Base-by-base conservation (phyloP, 64 coral and sea anemone species). In the Orbicella faveolata region DNA sequence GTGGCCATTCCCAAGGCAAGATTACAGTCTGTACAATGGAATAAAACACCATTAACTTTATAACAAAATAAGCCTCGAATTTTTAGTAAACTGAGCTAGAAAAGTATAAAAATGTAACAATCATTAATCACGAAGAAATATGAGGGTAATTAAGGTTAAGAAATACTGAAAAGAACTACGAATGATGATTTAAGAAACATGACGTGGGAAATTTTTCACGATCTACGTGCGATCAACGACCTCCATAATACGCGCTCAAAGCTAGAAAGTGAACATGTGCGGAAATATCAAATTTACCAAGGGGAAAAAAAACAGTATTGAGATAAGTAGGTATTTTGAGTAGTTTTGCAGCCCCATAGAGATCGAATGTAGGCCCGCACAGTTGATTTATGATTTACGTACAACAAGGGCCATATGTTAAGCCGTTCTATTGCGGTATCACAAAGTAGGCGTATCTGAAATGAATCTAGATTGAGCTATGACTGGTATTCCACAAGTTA, bases 1-100 rank as follows among this genome's bases (percentile, higher is more conserved):
- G 95, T 91, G 13, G 83, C 85, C 95, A 96, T 90, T 55, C 95
- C 95, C 17, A 96, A 92, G 14, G 88, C 76, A 23, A 87, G 73
- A 64, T 76, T 76, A 75, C 95, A 96, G 36, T 93, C 95, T 96
- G 34, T 20, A 84, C 54, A 44, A 83, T 52, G 23, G 20, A 73
- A 67, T 37, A 21, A 69, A 48, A 0, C 11, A 21, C 1, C 25
- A 5, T 6, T 33, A 70, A 26, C 21, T 70, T 11, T 48, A 70
- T n/a, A 59, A 70, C n/a, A 25, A 26, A 26, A 26, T 7, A 33
- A 7, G 1, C 9, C 55, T 59, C 55, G 13, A 15, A 59, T 14
- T 0, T 1, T 14, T 59, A 15, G 55, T 59, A 14, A 11, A 59
- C 55, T 59, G 1, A 59, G 55, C 11, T 59, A 14, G 1, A 9